Conservation (phyloP, 2,797 vertebrate species). For the Jordanella pulchra region DNA sequence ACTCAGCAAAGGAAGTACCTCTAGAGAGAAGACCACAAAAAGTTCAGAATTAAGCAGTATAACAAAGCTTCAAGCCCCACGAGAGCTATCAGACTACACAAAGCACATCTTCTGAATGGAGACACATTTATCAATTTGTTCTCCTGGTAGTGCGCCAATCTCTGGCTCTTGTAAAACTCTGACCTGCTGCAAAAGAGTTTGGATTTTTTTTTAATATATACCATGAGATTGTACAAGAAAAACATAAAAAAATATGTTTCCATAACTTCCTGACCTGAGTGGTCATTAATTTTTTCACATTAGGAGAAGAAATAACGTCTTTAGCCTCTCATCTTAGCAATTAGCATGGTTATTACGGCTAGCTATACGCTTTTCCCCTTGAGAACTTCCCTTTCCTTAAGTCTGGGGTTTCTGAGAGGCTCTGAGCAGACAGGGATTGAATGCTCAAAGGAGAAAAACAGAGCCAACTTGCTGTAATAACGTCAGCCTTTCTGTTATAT, state of each 20-base stretch:
- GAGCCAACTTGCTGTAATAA: background rate
- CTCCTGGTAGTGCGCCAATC: background rate
- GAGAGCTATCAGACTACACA: background rate
- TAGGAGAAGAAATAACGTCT: background rate
- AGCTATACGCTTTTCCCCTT: background rate
- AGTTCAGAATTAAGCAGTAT: conserved; percentile 1
- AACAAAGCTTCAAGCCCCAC: background rate
- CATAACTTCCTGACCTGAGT: background rate
- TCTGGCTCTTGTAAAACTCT: background rate
- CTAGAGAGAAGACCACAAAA: background rate
- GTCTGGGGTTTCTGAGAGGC: background rate
- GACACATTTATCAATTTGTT: background rate
- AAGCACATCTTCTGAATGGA: background rate
- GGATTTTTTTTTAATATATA: background rate
- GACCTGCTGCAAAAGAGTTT: background rate
- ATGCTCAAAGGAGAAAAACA: background rate
- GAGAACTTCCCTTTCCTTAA: background rate
- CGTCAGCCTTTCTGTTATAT: background rate
- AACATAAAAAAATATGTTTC: background rate
- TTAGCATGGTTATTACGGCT: background rate
- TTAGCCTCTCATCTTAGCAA: background rate
- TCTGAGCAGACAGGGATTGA: background rate
- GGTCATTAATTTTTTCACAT: background rate
- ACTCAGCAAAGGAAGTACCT: background rate
- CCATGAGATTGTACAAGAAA: background rate